phyloP scores from a whole-genome alignment of 2,888 invertebrate genomes.

The Hofmannophila pseudospretella region DNA sequence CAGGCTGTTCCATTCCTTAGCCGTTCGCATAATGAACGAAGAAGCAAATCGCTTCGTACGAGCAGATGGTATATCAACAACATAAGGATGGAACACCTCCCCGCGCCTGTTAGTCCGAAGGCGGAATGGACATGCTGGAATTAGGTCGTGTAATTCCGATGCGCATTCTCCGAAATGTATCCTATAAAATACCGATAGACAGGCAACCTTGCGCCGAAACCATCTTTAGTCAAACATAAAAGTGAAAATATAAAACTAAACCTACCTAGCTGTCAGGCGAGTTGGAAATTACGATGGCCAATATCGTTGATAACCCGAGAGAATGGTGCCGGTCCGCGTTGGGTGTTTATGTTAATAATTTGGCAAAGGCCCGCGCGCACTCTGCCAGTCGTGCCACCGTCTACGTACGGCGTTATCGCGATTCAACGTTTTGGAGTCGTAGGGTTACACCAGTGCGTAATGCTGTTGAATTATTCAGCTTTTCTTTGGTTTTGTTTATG shows the following conservation, averaged over 20 bases:
- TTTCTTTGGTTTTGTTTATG: background rate
- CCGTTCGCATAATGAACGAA: too few relatives aligned
- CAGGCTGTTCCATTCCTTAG: too few relatives aligned
- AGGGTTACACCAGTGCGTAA: background rate
- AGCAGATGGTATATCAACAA: too few relatives aligned
- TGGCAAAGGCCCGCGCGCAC: slow-evolving; percentile 38
- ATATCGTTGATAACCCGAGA: slow-evolving; percentile 25
- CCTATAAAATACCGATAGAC: too few relatives aligned
- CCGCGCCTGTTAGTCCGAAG: too few relatives aligned
- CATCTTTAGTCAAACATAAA: background rate
- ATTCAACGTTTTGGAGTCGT: background rate
- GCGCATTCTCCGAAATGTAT: too few relatives aligned
- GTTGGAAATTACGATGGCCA: slow-evolving; percentile 31
- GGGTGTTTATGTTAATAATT: slow-evolving; percentile 54
- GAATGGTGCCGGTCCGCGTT: background rate
- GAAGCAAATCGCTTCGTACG: too few relatives aligned
- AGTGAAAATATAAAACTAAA: slow-evolving; percentile 4
- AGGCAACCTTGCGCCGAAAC: too few relatives aligned
- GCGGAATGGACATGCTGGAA: too few relatives aligned
- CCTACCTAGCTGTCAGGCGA: slow-evolving; percentile 2
- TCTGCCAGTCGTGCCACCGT: slow-evolving; percentile 23
- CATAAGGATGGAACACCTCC: too few relatives aligned
- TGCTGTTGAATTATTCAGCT: background rate
- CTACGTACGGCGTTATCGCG: background rate
- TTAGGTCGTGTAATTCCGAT: too few relatives aligned